Evolutionary conservation across 2,113 vertebrate genomes (phyloP), one percentile per base, ranked within the genome.

Genomic region (Tricholaema leucomelas): DNA sequence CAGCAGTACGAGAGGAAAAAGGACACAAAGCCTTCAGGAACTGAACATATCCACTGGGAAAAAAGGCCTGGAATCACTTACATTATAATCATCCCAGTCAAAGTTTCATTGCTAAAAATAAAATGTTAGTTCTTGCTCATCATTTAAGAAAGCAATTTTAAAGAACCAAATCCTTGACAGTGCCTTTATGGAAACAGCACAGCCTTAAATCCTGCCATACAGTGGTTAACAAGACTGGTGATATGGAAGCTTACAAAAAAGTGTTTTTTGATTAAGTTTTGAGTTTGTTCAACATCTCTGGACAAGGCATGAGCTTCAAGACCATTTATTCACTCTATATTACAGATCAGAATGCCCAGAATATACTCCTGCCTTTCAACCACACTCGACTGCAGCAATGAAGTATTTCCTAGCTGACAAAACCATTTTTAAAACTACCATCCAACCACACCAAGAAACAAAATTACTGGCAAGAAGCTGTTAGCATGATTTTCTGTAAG

Each of bases 1-100:
- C 8, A 36, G 31, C 44, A 81, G 58, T 31, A 36, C 2, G 15
- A 42, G 19, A 67, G 23, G 38, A 72, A 59, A 21, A 59, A 50
- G 14, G 5, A 75, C n/a, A 50, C 23, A 56, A 81, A 58, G 20
- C 20, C 42, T 66, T 38, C 18, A 74, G 56, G 36, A 89, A 66
- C 10, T 0, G 1, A 63, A 35, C 12, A 63, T 1, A 60, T 3
- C 17, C 8, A 28, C 1, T 7, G 23, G 31, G 19, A 60, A 67
- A 71, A 50, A 54, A 44, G 66, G 36, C 21, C 64, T 46, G 31
- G 7, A 33, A 59, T 27, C 23, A 18, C 20, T n/a, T 54, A 8
- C 24, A 25, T 79, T 64, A 15, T 4, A 88, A 67, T 7, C 27
- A 92, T 23, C 23, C 20, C 48, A 56, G 17, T 78, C 14, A 12